Evolutionary conservation across 1,140 invertebrate species (phyloP).

Genomic region (Tetramorium alpestre): DNA sequence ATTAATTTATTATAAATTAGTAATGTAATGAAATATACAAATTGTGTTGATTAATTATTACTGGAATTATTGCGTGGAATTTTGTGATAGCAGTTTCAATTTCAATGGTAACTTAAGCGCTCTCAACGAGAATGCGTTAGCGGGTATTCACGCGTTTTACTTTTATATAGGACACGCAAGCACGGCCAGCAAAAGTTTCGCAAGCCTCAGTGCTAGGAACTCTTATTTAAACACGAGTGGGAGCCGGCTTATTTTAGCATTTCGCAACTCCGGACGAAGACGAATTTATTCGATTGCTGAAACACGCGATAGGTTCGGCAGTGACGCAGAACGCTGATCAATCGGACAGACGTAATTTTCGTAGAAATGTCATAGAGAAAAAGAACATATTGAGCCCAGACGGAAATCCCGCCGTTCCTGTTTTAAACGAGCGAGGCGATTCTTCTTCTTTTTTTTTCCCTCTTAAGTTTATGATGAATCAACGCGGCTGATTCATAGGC

Average conservation of each 20-base stretch:
- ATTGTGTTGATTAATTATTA: slow-evolving; percentile 22
- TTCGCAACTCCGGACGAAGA: slow-evolving; percentile 72
- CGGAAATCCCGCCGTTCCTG: background rate
- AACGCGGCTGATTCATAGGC: slow-evolving; percentile 23
- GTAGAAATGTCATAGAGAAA: slow-evolving; percentile 32
- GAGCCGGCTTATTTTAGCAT: slow-evolving; percentile 70
- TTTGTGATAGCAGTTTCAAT: slow-evolving; percentile 10
- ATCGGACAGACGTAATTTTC: slow-evolving; percentile 38
- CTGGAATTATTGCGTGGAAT: slow-evolving; percentile 15
- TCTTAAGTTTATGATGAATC: background rate
- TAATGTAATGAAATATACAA: slow-evolving; percentile 11
- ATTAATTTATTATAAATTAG: slow-evolving; percentile 8
- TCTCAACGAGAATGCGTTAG: background rate
- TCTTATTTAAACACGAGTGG: slow-evolving; percentile 61
- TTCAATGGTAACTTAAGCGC: background rate
- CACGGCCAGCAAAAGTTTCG: slow-evolving; percentile 61
- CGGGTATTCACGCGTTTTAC: slow-evolving; percentile 18
- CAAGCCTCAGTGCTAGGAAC: slow-evolving; percentile 54
- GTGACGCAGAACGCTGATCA: slow-evolving; percentile 64
- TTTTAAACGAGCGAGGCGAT: slow-evolving; percentile 18
- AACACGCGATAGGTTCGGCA: slow-evolving; percentile 62
- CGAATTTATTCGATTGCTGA: slow-evolving; percentile 72
- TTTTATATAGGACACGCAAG: slow-evolving; percentile 58
- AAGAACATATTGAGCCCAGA: background rate
- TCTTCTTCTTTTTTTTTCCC: background rate